A percentile compares a stretch with the other conserved stretches of the same genome.
phyloP scores from a whole-genome alignment of 2,888 invertebrate species.

The Cheilosia grossa region DNA sequence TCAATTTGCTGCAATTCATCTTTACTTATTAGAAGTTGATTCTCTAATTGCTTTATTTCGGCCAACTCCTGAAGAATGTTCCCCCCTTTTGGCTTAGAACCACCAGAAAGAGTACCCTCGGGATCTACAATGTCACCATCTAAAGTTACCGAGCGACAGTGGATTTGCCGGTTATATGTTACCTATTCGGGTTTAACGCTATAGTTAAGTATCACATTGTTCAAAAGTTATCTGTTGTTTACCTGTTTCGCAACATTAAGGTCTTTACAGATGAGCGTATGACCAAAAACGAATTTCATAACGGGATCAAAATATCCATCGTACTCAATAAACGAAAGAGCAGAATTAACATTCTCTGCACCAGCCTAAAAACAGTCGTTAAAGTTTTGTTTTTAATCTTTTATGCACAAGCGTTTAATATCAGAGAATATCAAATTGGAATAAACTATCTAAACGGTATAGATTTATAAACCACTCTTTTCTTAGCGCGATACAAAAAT shows the following conservation, averaged over 20 bases:
- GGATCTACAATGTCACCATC: conserved; percentile 97
- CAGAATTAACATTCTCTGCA: conserved; percentile 90
- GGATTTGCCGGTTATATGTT: conserved; percentile 89
- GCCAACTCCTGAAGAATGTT: conserved; percentile 86
- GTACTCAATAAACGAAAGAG: conserved; percentile 91
- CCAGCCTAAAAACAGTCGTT: conserved; percentile 86
- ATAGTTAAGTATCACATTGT: neutral
- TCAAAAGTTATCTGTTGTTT: conserved; percentile 4
- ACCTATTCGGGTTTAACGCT: conserved; percentile 83
- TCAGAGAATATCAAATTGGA: neutral
- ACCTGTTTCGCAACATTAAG: conserved; percentile 89
- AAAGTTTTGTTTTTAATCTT: too few relatives aligned
- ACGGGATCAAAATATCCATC: conserved; percentile 87
- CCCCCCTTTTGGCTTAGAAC: conserved; percentile 86
- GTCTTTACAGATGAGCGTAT: conserved; percentile 92
- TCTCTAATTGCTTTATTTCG: conserved; percentile 85
- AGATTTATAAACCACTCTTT: too few relatives aligned
- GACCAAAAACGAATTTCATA: conserved; percentile 95
- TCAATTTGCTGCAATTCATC: conserved; percentile 81
- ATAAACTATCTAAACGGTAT: neutral
- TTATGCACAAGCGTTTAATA: too few relatives aligned
- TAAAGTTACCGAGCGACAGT: conserved; percentile 90
- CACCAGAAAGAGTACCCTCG: conserved; percentile 94
- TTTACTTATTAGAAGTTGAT: conserved; percentile 81
- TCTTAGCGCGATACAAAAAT: too few relatives aligned